Percentiles rank a stretch among this genome's conserved stretches.
These are phyloP conservation scores for Lagocephalus sceleratus DNA, from an alignment of 2,797 vertebrate genomes.

Conservation along the genomic window DNA sequence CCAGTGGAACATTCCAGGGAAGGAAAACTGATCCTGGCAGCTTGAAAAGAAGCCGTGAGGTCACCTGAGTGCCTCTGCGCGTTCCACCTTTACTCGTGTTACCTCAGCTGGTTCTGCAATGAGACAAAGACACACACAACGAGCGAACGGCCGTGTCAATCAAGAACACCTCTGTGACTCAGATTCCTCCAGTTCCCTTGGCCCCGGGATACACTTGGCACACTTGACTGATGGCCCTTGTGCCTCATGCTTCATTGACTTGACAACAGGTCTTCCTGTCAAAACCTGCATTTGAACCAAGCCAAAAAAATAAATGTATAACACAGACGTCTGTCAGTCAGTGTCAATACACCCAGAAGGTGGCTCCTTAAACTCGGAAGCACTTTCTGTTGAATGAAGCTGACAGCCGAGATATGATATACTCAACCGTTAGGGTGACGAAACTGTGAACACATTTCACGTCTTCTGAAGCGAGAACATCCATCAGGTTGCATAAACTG, in stretches of 20 bases:
- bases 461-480: too few relatives aligned
- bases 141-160: slow-evolving; percentile 7
- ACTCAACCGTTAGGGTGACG: too few relatives aligned
- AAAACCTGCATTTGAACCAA: slow-evolving; percentile 29
- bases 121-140: slow-evolving; percentile 3
- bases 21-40: slow-evolving; percentile 48
- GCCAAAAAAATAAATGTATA: slow-evolving; percentile 2
- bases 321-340: too few relatives aligned
- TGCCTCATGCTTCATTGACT: slow-evolving; percentile 28
- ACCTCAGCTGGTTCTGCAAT: slow-evolving; percentile 18
- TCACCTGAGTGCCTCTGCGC: slow-evolving; percentile 45
- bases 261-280: slow-evolving; percentile 46
- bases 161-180: slow-evolving; percentile 44
- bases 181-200: slow-evolving; percentile 25
- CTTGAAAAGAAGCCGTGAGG: slow-evolving; percentile 55
- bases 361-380: too few relatives aligned
- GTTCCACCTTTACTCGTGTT: slow-evolving; percentile 48
- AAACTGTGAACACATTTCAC: too few relatives aligned
- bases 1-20: slow-evolving; percentile 39
- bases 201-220: slow-evolving; percentile 46
- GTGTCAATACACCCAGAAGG: too few relatives aligned
- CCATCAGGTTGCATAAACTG: too few relatives aligned
- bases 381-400: too few relatives aligned
- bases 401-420: too few relatives aligned
- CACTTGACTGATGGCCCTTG: slow-evolving; percentile 5